Base-by-base conservation (phyloP, 2,888 invertebrate genomes). In the Drosophila setosimentum region DNA sequence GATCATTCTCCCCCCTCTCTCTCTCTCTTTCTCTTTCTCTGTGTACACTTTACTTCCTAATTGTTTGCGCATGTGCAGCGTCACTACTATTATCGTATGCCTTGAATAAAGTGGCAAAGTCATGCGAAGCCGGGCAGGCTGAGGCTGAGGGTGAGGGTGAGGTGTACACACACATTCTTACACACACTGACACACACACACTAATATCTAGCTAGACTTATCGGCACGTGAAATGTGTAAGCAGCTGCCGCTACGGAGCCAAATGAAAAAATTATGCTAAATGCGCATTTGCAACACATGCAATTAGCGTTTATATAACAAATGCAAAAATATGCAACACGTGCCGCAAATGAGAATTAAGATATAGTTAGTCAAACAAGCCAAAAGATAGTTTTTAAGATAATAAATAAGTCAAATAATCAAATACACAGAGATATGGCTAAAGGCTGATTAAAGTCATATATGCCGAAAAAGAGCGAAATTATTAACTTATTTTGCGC, bases 61-160 rank as follows among this genome's bases (percentile, higher is more conserved):
- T 86, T 84, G 82, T 78, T 77, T 80, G 91, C 90, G 91, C 91
- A 91, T 91, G 91, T 90, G 91, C 91, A 87, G 70, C 83, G 82
- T 84, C 88, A 86, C 73, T 80, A 78, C 76, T 82, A 89, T 88
- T 83, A 89, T 80, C 82, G 83, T 29, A 70, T 61, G 64, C 65
- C 27, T n/a, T 27, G 6, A 76, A 73, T 68, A 61, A 83, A 73
- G 83, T 73, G 70, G 83, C 85, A 80, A 67, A 86, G 88, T 89
- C 90, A 89, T 85, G 86, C 74, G 49, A 66, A 60, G 45, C 45
- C 45, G 24, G 8, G 16, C 8, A 45, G 45, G 45, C 21, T 45
- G 37, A 37, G 37, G 37, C 18, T 37, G 45, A 45, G 24, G 45
- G 24, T 24, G 24, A 24, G 16, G 8, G 45, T 16, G 16, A 45